These are phyloP conservation scores for Drosophila ficusphila DNA, from an alignment of 1,140 invertebrate genomes.

Conservation along the genomic window DNA sequence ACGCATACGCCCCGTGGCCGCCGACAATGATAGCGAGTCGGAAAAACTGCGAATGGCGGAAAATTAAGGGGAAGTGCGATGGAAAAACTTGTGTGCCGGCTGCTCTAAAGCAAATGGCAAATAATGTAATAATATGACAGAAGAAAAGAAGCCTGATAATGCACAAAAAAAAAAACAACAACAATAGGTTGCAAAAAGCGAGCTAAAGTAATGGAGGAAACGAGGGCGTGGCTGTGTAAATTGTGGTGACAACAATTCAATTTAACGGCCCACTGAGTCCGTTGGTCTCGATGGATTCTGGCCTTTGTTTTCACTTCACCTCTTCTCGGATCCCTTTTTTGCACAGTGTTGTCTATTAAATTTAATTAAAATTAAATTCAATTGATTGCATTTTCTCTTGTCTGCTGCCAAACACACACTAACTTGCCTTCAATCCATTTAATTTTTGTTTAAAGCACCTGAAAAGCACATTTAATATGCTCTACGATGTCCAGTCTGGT, in stretches of 20 bases:
- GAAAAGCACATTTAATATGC: not conserved
- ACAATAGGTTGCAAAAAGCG: not conserved
- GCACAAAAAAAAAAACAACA: conserved; percentile 24
- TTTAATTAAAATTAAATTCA: conserved; percentile 39
- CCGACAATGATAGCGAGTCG: conserved; percentile 7
- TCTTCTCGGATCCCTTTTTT: conserved; percentile 15
- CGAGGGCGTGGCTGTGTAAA: conserved; percentile 37
- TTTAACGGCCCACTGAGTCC: conserved; percentile 72
- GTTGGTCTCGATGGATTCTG: conserved; percentile 16
- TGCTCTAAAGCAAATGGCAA: conserved; percentile 64
- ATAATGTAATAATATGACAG: conserved; percentile 71
- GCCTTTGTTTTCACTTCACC: conserved; percentile 23
- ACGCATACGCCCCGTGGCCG: conserved; percentile 33
- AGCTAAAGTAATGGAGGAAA: not conserved
- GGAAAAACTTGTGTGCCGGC: conserved; percentile 16
- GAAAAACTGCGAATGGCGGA: conserved; percentile 7
- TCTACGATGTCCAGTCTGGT: conserved; percentile 21
- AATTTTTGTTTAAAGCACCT: conserved; percentile 8
- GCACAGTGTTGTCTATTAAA: conserved; percentile 39
- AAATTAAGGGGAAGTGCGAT: conserved; percentile 32
- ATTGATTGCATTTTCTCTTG: conserved; percentile 42
- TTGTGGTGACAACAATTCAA: conserved; percentile 78
- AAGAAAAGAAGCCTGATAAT: conserved; percentile 43
- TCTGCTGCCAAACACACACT: conserved; percentile 4
- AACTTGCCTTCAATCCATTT: conserved; percentile 17